These are phyloP conservation scores for Mobula birostris DNA, from an alignment of 2,113 vertebrate genomes.

Conservation along the genomic window DNA sequence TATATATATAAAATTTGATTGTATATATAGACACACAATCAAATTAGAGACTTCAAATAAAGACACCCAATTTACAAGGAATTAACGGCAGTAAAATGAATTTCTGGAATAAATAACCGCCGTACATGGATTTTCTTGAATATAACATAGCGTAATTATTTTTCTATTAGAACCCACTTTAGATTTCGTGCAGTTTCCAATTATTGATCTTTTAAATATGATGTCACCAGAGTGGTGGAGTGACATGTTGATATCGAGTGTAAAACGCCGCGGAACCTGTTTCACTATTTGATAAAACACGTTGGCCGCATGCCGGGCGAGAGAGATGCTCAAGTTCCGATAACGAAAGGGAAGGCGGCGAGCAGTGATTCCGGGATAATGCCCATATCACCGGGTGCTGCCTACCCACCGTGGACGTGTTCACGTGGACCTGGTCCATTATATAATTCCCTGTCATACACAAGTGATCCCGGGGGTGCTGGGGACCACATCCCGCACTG, in stretches of 20 bases:
- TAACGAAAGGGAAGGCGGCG: not conserved
- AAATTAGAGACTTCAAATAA: not conserved
- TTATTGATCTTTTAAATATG: not conserved
- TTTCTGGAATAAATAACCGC: not conserved
- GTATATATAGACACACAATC: too few relatives aligned
- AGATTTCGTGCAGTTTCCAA: too few relatives aligned
- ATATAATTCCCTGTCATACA: not conserved
- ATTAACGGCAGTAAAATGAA: not conserved
- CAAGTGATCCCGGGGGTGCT: not conserved
- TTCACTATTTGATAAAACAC: not conserved
- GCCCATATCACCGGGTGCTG: not conserved
- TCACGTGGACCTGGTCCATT: not conserved
- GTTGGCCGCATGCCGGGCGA: too few relatives aligned
- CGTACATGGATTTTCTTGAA: not conserved
- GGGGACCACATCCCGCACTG: too few relatives aligned
- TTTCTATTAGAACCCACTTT: not conserved
- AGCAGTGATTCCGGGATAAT: not conserved
- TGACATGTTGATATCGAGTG: not conserved
- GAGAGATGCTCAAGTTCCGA: not conserved
- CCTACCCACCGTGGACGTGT: not conserved
- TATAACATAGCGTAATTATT: not conserved
- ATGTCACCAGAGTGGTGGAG: not conserved
- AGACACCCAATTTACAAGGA: not conserved
- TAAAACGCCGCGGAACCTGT: not conserved
- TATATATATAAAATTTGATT: too few relatives aligned